Evolutionary conservation across 2,113 vertebrate genomes (phyloP), one percentile per base, ranked within the genome.

Genomic region (Emydura subglobosa): DNA sequence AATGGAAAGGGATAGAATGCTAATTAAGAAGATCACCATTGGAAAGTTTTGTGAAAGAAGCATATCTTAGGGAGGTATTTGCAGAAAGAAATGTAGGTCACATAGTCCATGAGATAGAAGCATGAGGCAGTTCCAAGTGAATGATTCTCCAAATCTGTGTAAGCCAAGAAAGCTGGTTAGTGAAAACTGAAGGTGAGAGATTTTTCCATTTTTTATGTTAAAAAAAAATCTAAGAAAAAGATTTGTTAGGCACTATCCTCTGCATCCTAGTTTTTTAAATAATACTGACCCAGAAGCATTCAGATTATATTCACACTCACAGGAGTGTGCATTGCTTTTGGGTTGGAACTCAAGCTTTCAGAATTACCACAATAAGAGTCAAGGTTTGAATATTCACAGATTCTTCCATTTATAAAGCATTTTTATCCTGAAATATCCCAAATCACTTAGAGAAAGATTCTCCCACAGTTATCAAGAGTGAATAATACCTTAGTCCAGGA

Each of bases 21-120:
- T 50, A n/a, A 92, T 65, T 59, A 88, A 91, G 59, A 49, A 88
- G 79, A 42, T 84, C 13, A 49, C 85, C 2, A 14, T 3, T 29
- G 86, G 42, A 79, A 89, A 87, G 44, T 50, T 92, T 86, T 89
- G 29, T 81, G 83, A n/a, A 93, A 90, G 61, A 93, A 90, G 79
- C 11, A 25, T 72, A 1, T 65, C 8, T 86, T 68, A 89, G 1
- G 89, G 61, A 91, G 51, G 24, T 39, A 79, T 21, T 0, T 79
- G 84, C 90, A 90, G 42, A 61, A 49, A 21, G 88, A 51, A 90
- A 81, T 49, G 55, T 57, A 57, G 4, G 49, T 57, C 19, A 2
- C 17, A 5, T 89, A 34, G 21, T 87, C 34, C 39, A 72, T 39
- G 65, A 10, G 17, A 19, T 10, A 31, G n/a, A 72, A 72, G 34